These are phyloP conservation scores for Seriola dumerili DNA, from an alignment of 2,113 vertebrate species.

Conservation along the genomic window DNA sequence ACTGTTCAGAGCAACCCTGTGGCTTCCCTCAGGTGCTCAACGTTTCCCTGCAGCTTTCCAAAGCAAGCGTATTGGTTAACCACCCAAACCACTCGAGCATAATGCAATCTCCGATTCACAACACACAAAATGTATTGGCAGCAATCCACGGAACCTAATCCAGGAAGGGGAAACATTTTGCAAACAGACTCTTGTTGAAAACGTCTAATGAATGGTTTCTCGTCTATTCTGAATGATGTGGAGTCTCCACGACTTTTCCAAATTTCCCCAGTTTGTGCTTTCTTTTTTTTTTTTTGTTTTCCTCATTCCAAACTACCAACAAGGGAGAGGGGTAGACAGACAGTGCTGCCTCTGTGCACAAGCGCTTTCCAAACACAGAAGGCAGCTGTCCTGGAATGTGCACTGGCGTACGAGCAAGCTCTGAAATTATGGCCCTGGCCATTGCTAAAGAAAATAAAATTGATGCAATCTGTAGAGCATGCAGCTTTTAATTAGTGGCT, in stretches of 20 bases:
- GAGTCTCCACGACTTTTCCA: conserved; percentile 50
- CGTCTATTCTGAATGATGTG: conserved; percentile 63
- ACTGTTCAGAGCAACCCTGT: conserved; percentile 61
- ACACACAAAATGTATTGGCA: conserved; percentile 77
- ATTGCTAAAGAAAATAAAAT: conserved; percentile 83
- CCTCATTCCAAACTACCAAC: conserved; percentile 54
- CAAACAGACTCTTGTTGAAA: conserved; percentile 75
- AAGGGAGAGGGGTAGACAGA: conserved; percentile 49
- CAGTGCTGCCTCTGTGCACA: conserved; percentile 72
- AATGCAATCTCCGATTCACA: conserved; percentile 78
- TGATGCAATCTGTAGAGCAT: conserved; percentile 84
- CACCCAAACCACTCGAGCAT: conserved; percentile 78
- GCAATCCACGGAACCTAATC: conserved; percentile 71
- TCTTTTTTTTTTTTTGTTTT: conserved; percentile 50
- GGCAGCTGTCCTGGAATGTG: conserved; percentile 75
- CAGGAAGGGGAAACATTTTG: conserved; percentile 78
- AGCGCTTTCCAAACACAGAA: conserved; percentile 68
- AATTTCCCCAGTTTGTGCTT: conserved; percentile 46
- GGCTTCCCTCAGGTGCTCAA: conserved; percentile 80
- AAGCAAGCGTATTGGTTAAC: conserved; percentile 79
- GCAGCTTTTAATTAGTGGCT: conserved; percentile 87
- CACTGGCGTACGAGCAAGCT: conserved; percentile 63
- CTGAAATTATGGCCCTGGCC: conserved; percentile 78
- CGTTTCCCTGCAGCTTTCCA: conserved; percentile 74
- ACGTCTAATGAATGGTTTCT: conserved; percentile 74